A percentile compares a stretch with the other conserved stretches of the same genome.
phyloP scores from a whole-genome alignment of 2,888 invertebrate genomes.

The Drosophila histrio region DNA sequence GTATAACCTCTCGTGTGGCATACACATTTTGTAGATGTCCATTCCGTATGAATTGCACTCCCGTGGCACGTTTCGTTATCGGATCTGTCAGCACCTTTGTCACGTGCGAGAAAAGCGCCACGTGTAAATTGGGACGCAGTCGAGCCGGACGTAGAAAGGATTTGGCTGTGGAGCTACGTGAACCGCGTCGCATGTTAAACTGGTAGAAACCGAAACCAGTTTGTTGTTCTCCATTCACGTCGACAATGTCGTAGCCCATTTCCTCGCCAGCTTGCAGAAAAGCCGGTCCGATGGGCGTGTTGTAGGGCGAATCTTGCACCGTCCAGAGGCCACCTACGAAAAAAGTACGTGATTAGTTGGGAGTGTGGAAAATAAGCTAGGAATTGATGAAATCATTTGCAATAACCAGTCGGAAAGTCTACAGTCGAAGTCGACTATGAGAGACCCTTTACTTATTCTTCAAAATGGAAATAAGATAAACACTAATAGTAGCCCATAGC shows the following conservation, averaged over 20 bases:
- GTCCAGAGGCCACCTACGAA: conserved; percentile 84
- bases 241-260: conserved; percentile 94
- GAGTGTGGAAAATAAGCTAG: no score
- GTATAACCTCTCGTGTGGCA: conserved; percentile 82
- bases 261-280: conserved; percentile 95
- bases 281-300: conserved; percentile 92
- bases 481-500: no score
- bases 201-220: conserved; percentile 95
- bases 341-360: neutral
- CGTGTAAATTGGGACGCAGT: conserved; percentile 91
- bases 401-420: no score
- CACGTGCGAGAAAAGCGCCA: conserved; percentile 91
- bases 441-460: no score
- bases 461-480: no score
- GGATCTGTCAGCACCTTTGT: conserved; percentile 91
- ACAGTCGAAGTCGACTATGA: no score
- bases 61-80: conserved; percentile 89
- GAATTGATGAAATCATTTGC: neutral
- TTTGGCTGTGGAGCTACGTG: conserved; percentile 93
- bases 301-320: conserved; percentile 83
- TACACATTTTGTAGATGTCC: conserved; percentile 85
- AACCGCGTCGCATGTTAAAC: conserved; percentile 93
- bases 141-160: conserved; percentile 93
- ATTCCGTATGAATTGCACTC: conserved; percentile 90
- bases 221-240: conserved; percentile 93